Evolutionary conservation across 2,888 invertebrate genomes (phyloP).

Genomic region (Tetragnatha montana): DNA sequence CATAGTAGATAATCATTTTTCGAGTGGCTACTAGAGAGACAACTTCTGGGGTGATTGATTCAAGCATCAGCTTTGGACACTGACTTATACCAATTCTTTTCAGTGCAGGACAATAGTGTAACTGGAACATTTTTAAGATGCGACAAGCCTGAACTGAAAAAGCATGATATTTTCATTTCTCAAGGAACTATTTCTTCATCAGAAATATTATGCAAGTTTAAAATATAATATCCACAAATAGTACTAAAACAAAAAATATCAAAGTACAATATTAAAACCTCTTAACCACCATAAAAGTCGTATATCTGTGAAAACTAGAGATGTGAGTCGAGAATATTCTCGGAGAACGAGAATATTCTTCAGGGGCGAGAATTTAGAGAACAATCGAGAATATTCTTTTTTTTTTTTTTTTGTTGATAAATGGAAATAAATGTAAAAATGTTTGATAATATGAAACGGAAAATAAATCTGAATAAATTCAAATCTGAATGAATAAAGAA

Average conservation of each 20-base stretch:
- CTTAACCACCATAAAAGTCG: too few species aligned
- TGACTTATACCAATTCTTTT: conserved; percentile 52
- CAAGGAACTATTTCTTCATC: not conserved
- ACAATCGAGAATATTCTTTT: too few species aligned
- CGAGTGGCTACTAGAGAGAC: conserved; percentile 7
- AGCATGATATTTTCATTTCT: not conserved
- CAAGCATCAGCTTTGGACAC: conserved; percentile 57
- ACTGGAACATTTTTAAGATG: conserved; percentile 57
- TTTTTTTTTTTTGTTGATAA: too few species aligned
- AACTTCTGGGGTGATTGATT: conserved; percentile 18
- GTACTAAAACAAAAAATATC: not conserved
- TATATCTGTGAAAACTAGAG: too few species aligned
- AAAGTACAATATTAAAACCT: not conserved
- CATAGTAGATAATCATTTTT: conserved; percentile 51
- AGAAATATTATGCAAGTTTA: not conserved
- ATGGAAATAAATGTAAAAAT: too few species aligned
- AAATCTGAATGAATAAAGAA: too few species aligned
- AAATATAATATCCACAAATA: not conserved
- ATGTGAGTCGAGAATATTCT: too few species aligned
- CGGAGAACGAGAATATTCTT: too few species aligned
- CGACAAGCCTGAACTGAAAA: conserved; percentile 66
- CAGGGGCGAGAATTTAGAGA: too few species aligned
- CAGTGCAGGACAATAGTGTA: conserved; percentile 45
- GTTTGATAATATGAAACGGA: too few species aligned
- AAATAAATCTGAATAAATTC: too few species aligned